These are phyloP conservation scores for Cynodonichthys magdalenae DNA, from an alignment of 2,797 vertebrate genomes.

Conservation along the genomic window DNA sequence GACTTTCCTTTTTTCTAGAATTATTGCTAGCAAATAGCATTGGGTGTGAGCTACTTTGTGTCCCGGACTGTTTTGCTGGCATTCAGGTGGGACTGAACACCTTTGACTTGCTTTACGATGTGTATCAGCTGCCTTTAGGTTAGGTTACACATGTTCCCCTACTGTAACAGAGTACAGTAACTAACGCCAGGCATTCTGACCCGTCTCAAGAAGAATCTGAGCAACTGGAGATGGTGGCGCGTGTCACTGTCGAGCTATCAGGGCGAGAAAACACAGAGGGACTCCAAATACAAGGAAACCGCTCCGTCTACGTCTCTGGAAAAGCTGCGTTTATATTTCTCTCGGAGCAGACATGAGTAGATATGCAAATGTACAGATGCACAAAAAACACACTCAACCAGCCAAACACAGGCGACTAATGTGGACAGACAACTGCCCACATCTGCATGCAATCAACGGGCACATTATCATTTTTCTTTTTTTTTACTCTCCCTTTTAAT, in stretches of 20 bases:
- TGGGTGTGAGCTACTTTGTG: conserved; percentile 36
- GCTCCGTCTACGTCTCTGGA: conserved; percentile 31
- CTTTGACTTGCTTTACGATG: conserved; percentile 10
- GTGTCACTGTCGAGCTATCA: conserved; percentile 22
- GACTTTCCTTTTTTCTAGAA: conserved; percentile 5
- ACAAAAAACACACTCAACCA: conserved; percentile 20
- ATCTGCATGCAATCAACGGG: conserved; percentile 34
- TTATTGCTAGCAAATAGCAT: conserved; percentile 73
- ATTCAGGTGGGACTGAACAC: neutral
- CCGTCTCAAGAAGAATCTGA: conserved; percentile 11
- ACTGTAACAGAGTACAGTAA: conserved; percentile 18
- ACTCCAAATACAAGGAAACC: conserved; percentile 12
- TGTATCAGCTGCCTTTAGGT: conserved; percentile 16
- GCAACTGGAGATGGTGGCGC: conserved; percentile 22
- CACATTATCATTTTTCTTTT: conserved; percentile 17
- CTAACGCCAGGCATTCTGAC: conserved; percentile 13
- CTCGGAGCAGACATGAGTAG: conserved; percentile 50
- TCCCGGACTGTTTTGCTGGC: conserved; percentile 42
- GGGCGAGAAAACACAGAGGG: conserved; percentile 7
- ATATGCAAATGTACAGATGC: conserved; percentile 34
- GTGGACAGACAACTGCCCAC: conserved; percentile 29
- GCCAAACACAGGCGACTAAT: conserved; percentile 18
- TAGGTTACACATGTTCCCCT: conserved; percentile 10
- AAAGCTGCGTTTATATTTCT: conserved; percentile 44
- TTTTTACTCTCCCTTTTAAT: conserved; percentile 21